Evolutionary conservation across 2,888 invertebrate genomes (phyloP), one percentile per base, ranked within the genome.

Genomic region (Tetrapedia diversipes): DNA sequence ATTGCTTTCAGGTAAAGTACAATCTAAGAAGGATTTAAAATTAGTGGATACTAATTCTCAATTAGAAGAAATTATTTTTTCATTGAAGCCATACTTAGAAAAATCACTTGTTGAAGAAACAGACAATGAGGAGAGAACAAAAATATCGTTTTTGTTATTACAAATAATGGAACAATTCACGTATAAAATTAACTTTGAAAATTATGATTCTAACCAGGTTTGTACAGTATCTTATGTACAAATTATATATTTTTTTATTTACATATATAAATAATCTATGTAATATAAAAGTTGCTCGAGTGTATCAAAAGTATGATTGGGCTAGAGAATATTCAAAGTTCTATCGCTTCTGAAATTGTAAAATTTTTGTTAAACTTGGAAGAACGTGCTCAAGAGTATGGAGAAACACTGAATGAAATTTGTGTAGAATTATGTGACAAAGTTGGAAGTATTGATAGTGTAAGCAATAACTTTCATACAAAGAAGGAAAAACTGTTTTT

Each of bases 371-470:
- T 91, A 3, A 83, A 85, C 10, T 77, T 91, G 19, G 91, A 91
- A 77, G 89, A 89, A 49, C 80, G 79, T 59, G 82, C 81, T 14
- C 71, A 73, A 51, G 86, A 87, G 11, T 84, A 87, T 39, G 88
- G 89, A 2, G 84, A 86, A 32, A 84, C 81, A 14, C 78, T 93
- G 57, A 92, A 92, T 78, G 91, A 92, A 63, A 82, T 93, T 57
- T 92, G 93, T 32, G 68, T 89, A 19, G 92, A 92, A 76, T 80
- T 94, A 43, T 92, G 92, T 34, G 86, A 89, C 57, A 85, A 92
- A 78, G 89, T 92, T 61, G 93, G 93, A 27, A 90, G 91, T 22
- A 89, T 93, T 47, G 91, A 92, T 80, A 91, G 92, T 75, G 93
- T 93, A 88, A 81, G 68, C 53, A 61, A 71, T 63, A 6, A 47